phyloP scores from a whole-genome alignment of 1,140 invertebrate species.

The Aphaenogaster rudis region DNA sequence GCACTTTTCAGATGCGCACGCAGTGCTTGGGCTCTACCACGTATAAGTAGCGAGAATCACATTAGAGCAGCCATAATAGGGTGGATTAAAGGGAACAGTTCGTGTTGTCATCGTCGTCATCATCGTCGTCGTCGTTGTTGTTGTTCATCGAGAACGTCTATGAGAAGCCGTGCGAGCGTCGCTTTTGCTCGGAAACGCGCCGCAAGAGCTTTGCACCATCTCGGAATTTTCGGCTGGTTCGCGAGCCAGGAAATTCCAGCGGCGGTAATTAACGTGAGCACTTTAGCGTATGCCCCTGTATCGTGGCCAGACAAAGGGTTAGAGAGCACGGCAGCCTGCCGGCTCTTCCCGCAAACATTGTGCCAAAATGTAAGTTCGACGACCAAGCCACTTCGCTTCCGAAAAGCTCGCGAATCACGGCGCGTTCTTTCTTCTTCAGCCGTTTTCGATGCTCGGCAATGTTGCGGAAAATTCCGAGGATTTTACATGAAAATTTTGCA shows the following conservation, averaged over 20 bases:
- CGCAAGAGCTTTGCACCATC: constrained; percentile 16
- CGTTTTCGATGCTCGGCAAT: neutral
- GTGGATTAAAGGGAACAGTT: constrained; percentile 10
- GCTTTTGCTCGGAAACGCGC: constrained; percentile 28
- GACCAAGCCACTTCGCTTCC: neutral
- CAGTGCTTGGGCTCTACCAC: neutral
- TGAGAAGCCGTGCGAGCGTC: neutral
- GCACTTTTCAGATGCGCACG: neutral
- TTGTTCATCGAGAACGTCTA: neutral
- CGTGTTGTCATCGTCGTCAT: neutral
- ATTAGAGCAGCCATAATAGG: constrained; percentile 9
- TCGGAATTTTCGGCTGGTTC: constrained; percentile 66
- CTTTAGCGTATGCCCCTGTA: constrained; percentile 69
- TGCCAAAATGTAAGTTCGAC: constrained; percentile 52
- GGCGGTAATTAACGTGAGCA: constrained; percentile 75
- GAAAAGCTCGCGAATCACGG: constrained; percentile 43
- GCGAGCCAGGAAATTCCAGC: constrained; percentile 67
- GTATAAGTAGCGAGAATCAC: neutral
- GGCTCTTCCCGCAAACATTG: constrained; percentile 67
- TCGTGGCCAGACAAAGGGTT: constrained; percentile 71
- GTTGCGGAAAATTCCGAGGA: neutral
- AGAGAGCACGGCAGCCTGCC: constrained; percentile 36
- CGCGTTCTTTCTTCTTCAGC: neutral
- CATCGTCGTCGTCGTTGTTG: neutral
- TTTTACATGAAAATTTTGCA: neutral